A percentile compares a stretch with the other conserved stretches of the same genome.
These are phyloP conservation scores for Gymnothorax javanicus DNA, from an alignment of 2,797 vertebrate species.

Conservation along the genomic window DNA sequence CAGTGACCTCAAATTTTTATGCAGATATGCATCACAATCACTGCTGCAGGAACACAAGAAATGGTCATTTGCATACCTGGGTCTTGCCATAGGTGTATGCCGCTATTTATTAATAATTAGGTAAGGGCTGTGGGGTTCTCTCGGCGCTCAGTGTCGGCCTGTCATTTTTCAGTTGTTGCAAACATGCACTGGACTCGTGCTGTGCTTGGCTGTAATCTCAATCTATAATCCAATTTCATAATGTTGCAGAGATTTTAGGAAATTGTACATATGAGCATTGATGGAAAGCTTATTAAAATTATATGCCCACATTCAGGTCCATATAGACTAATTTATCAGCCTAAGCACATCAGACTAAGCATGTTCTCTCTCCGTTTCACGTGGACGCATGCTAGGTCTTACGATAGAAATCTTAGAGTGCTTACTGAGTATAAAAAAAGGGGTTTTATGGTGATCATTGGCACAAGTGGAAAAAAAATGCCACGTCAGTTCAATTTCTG, in stretches of 20 bases:
- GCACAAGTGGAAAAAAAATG: not conserved
- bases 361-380: not conserved
- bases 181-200: too few species aligned
- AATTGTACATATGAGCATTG: not conserved
- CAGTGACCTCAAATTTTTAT: too few species aligned
- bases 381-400: not conserved
- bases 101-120: too few species aligned
- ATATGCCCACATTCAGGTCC: not conserved
- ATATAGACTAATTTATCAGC: not conserved
- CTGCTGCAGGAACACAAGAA: too few species aligned
- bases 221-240: conserved; percentile 1
- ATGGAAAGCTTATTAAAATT: not conserved
- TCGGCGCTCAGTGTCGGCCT: too few species aligned
- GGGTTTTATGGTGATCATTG: not conserved
- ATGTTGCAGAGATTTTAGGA: not conserved
- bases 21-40: too few species aligned
- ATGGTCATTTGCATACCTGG: too few species aligned
- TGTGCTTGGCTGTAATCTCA: too few species aligned
- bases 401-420: not conserved
- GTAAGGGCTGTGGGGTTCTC: too few species aligned
- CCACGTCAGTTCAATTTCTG: not conserved
- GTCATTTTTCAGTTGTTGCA: too few species aligned
- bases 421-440: not conserved
- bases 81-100: too few species aligned
- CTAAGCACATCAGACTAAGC: not conserved